Base-by-base conservation (phyloP, 2,113 vertebrate species). In the Notarius lentiginosus region DNA sequence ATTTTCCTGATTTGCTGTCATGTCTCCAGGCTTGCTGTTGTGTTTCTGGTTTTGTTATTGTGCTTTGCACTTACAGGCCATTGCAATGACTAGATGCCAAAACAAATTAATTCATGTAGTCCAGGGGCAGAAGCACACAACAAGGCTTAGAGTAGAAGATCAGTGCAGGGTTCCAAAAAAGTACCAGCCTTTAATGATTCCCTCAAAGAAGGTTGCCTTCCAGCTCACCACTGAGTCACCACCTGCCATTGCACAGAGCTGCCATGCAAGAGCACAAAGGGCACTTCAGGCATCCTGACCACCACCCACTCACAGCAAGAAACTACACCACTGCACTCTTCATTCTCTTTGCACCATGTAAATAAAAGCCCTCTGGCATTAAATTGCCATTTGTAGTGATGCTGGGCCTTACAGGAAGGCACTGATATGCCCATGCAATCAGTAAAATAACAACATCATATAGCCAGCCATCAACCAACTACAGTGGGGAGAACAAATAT, bases 1-100 rank as follows among this genome's bases (percentile, higher is more conserved):
- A 34, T 34, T 75, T 76, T 7, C 41, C 20, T 76, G 11, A 51
- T 20, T 49, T 73, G 68, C 68, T 18, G 30, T 75, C 18, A 10
- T 49, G 12, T 30, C 14, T 34, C 27, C 27, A 34, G 66, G 55
- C 12, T 24, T 51, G n/a, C 7, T 56, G 53, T 56, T 56, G 22
- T 79, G 22, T 30, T 30, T 27, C 6, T 60, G 18, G 7, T 24
- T 8, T 49, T 82, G 34, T n/a, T 63, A 22, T n/a, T 24, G 22
- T 49, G 2, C n/a, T 65, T 82, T 82, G 30, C 8, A 63, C 20
- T 7, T 65, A 51, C 41, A 63, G 60, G 34, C 1, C 14, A 51
- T 82, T 82, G 79, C 27, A 82, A 14, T 82, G 81, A 82, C 34
- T 22, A 17, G 61, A 65, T n/a, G 41, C 58, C 61, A 82, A 82